Base-by-base conservation (phyloP, 2,113 vertebrate genomes). In the Hystrix brachyura region DNA sequence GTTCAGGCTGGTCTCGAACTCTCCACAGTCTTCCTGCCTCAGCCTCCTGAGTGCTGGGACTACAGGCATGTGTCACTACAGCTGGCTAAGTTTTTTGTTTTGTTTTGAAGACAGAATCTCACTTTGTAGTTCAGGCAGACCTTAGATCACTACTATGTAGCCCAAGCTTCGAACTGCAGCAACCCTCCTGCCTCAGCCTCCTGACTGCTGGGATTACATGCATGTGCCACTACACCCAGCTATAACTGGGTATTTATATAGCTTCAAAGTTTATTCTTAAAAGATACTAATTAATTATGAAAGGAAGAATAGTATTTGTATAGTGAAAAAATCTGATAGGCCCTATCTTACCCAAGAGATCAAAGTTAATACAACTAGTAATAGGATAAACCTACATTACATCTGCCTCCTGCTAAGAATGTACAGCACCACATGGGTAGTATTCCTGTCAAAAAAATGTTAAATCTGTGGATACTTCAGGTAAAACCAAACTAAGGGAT, bases 251-350 rank as follows among this genome's bases (percentile, higher is more conserved):
- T 48, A 94, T 83, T 48, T 89, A 55, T 32, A 86, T 48, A 82
- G 21, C 29, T 69, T 96, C 23, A 53, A 69, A 95, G 9, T 65
- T 53, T 74, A 34, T 82, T 82, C 57, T 57, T 43, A 53, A 74
- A 87, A 92, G 17, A 79, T 60, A 79, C 11, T 90, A 87, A 84
- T 19, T 65, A 78, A 84, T 84, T 87, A 90, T n/a, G 79, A 94
- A 93, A 19, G 80, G 48, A 67, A 86, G 92, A 83, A 59, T 1
- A 83, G 46, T 51, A 71, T 15, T 76, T 90, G 25, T 55, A 74
- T 6, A 94, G 51, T 23, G 1, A n/a, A 82, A 60, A 79, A 86
- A 92, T 27, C 27, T 88, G 46, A 25, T 29, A 89, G 83, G 85
- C 18, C 43, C 48, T 34, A 74, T 76, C 38, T 78, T 64, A 93